A percentile compares a stretch with the other conserved stretches of the same genome.
phyloP scores from a whole-genome alignment of 2,888 invertebrate genomes.

The Ectemnius cavifrons region DNA sequence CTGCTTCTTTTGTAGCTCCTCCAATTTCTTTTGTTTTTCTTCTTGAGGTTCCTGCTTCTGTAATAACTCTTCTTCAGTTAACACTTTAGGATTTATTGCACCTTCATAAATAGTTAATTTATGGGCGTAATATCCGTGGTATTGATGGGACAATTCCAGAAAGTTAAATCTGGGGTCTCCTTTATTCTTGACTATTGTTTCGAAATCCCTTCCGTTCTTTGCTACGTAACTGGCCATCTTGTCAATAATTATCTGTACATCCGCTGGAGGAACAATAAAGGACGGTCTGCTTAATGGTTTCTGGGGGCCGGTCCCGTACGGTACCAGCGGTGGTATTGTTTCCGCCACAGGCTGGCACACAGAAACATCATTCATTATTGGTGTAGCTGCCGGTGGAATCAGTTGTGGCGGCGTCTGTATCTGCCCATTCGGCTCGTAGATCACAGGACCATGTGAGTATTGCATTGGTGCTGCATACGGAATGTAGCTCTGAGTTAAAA shows the following conservation, averaged over 20 bases:
- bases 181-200: slow-evolving; percentile 90
- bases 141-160: slow-evolving; percentile 86
- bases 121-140: slow-evolving; percentile 89
- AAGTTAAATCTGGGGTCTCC: slow-evolving; percentile 94
- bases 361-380: slow-evolving; percentile 40
- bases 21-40: slow-evolving; percentile 74
- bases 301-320: slow-evolving; percentile 71
- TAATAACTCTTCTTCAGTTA: slow-evolving; percentile 74
- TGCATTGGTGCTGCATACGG: slow-evolving; percentile 72
- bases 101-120: slow-evolving; percentile 80
- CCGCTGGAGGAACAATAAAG: slow-evolving; percentile 86
- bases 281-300: slow-evolving; percentile 77
- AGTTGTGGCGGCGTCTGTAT: slow-evolving; percentile 57
- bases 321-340: slow-evolving; percentile 66
- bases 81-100: slow-evolving; percentile 70
- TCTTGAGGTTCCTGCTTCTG: slow-evolving; percentile 74
- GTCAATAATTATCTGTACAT: slow-evolving; percentile 92
- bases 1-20: slow-evolving; percentile 73
- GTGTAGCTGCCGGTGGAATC: slow-evolving; percentile 24
- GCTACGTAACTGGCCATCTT: slow-evolving; percentile 98
- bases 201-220: slow-evolving; percentile 96
- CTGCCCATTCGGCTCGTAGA: slow-evolving; percentile 72
- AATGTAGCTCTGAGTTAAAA: slow-evolving; percentile 59
- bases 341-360: slow-evolving; percentile 49
- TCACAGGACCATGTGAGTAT: slow-evolving; percentile 74